These are phyloP conservation scores for Eudorcas thomsonii DNA, from an alignment of 2,113 vertebrate species.

Conservation along the genomic window DNA sequence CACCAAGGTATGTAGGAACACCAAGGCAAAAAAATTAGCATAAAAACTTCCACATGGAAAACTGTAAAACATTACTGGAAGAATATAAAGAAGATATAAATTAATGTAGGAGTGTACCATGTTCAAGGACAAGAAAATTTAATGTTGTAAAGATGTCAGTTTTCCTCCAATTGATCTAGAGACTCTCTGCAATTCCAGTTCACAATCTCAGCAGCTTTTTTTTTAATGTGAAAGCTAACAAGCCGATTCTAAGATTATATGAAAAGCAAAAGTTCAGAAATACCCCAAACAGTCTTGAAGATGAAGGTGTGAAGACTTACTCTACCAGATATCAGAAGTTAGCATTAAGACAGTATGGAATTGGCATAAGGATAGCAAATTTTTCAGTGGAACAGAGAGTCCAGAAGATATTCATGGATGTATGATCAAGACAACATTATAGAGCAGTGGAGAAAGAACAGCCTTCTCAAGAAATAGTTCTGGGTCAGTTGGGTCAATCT, in stretches of 20 bases:
- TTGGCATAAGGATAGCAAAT: neutral
- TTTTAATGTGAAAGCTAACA: neutral
- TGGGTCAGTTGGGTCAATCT: neutral
- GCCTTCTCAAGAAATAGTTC: neutral
- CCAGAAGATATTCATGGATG: neutral
- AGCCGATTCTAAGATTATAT: neutral
- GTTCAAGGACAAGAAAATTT: neutral
- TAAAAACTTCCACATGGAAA: neutral
- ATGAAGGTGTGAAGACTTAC: neutral
- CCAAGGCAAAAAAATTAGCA: neutral
- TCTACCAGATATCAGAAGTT: neutral
- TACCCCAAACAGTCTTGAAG: neutral
- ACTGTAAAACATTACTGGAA: neutral
- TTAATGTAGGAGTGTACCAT: neutral
- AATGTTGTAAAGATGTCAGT: neutral
- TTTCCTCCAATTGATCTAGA: neutral
- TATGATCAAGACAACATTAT: neutral
- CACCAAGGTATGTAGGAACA: neutral
- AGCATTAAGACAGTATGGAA: neutral
- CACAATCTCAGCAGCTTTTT: neutral
- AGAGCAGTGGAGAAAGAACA: neutral
- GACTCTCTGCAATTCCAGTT: neutral
- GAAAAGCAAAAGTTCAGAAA: neutral
- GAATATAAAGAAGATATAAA: neutral
- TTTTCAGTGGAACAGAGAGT: neutral